Percentiles rank a stretch among this genome's conserved stretches.
These are phyloP conservation scores for Tetanocera ferruginea DNA, from an alignment of 2,888 invertebrate genomes.

Conservation along the genomic window DNA sequence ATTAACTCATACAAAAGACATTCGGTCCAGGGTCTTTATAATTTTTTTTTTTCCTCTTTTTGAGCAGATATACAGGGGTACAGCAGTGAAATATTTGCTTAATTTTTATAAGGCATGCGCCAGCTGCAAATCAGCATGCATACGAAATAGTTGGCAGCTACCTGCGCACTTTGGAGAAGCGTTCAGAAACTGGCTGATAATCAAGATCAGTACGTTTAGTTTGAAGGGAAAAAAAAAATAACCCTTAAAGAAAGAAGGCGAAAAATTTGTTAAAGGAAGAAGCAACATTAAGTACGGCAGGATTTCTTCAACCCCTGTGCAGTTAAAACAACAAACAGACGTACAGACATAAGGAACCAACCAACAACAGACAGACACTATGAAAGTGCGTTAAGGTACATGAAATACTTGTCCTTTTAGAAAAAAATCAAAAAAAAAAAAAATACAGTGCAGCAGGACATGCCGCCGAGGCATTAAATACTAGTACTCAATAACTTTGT, in stretches of 20 bases:
- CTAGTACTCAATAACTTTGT: background rate
- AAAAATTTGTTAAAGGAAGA: constrained; percentile 42
- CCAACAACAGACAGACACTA: background rate
- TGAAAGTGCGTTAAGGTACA: background rate
- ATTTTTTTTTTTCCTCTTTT: background rate
- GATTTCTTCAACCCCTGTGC: constrained; percentile 46
- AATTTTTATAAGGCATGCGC: constrained; percentile 56
- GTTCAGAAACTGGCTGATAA: constrained; percentile 16
- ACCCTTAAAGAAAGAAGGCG: background rate
- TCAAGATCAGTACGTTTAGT: constrained; percentile 24
- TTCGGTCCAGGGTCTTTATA: background rate
- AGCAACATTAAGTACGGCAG: constrained; percentile 25
- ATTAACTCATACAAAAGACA: constrained; percentile 1
- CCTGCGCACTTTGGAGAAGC: constrained; percentile 53
- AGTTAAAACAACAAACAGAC: background rate
- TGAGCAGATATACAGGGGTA: background rate
- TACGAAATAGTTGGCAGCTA: background rate
- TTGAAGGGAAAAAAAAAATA: background rate
- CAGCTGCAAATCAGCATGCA: constrained; percentile 56
- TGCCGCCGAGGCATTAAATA: constrained; percentile 3
- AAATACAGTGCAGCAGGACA: constrained; percentile 15
- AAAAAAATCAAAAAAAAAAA: background rate
- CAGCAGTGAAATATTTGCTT: constrained; percentile 53
- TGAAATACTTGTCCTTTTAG: background rate
- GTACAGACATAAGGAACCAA: background rate